phyloP scores from a whole-genome alignment of 2,113 vertebrate species.

The Eptatretus burgeri region DNA sequence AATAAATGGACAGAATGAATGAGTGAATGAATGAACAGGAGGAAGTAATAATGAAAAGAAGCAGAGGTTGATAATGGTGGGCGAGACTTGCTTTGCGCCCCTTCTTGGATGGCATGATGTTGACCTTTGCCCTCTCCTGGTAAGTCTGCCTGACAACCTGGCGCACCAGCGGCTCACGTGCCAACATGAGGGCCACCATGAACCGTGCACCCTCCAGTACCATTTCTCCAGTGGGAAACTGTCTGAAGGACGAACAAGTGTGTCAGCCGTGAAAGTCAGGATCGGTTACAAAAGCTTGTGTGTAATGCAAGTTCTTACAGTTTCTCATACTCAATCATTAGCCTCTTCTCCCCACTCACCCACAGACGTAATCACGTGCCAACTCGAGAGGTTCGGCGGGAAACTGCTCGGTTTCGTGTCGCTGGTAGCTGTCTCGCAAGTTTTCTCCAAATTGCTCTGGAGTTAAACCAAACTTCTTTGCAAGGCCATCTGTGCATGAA shows the following conservation, averaged over 20 bases:
- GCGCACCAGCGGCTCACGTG: slow-evolving; percentile 68
- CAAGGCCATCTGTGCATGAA: slow-evolving; percentile 41
- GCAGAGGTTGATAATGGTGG: not conserved
- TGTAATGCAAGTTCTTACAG: not conserved
- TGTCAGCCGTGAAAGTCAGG: not conserved
- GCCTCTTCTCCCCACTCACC: slow-evolving; percentile 16
- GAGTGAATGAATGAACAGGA: too few relatives aligned
- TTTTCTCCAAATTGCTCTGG: slow-evolving; percentile 97
- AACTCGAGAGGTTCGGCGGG: slow-evolving; percentile 78
- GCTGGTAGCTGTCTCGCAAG: slow-evolving; percentile 82
- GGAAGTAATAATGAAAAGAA: too few relatives aligned
- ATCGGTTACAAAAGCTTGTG: not conserved
- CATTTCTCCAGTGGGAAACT: slow-evolving; percentile 49
- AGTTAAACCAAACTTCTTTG: slow-evolving; percentile 90
- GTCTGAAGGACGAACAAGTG: slow-evolving; percentile 20
- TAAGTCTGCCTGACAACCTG: slow-evolving; percentile 88
- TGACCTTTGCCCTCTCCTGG: slow-evolving; percentile 82
- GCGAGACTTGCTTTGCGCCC: slow-evolving; percentile 49
- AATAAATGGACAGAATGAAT: not conserved
- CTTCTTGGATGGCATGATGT: slow-evolving; percentile 77
- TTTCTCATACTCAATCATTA: not conserved
- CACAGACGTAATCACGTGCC: slow-evolving; percentile 86
- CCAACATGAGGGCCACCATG: slow-evolving; percentile 95
- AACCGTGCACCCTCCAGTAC: slow-evolving; percentile 84
- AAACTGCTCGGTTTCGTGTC: slow-evolving; percentile 90